phyloP scores from a whole-genome alignment of 2,888 invertebrate species.

The Agrilus mali region DNA sequence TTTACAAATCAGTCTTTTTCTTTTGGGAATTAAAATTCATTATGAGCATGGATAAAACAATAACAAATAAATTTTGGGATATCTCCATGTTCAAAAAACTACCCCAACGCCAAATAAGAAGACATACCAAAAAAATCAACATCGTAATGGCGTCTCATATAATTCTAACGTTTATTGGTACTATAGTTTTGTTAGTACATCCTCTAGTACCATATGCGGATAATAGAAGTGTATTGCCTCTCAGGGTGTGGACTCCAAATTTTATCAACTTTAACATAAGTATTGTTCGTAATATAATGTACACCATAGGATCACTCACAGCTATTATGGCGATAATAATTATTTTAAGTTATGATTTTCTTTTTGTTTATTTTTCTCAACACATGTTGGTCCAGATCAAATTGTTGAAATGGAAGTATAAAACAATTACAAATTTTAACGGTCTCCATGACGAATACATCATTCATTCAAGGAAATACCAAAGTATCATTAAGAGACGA shows the following conservation, averaged over 20 bases:
- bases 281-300: slow-evolving; percentile 1
- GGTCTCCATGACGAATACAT: slow-evolving; percentile 1
- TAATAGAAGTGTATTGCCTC: too few species aligned
- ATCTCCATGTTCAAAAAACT: background rate
- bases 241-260: too few species aligned
- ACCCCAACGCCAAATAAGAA: background rate
- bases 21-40: slow-evolving; percentile 2
- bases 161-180: too few species aligned
- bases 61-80: slow-evolving; percentile 9
- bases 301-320: slow-evolving; percentile 1
- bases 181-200: too few species aligned
- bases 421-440: slow-evolving; percentile 3
- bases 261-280: too few species aligned
- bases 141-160: too few species aligned
- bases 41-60: slow-evolving; percentile 2
- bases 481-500: slow-evolving; percentile 4
- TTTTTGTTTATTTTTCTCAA: slow-evolving; percentile 9
- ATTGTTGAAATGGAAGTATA: slow-evolving; percentile 4
- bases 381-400: slow-evolving; percentile 7
- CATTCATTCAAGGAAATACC: slow-evolving; percentile 4
- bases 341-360: slow-evolving; percentile 4
- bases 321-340: slow-evolving; percentile 4
- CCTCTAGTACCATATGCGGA: too few species aligned
- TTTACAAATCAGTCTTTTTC: background rate
- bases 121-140: too few species aligned